Evolutionary conservation across 2,888 invertebrate genomes (phyloP), one percentile per base, ranked within the genome.

Genomic region (Andricus curvator): DNA sequence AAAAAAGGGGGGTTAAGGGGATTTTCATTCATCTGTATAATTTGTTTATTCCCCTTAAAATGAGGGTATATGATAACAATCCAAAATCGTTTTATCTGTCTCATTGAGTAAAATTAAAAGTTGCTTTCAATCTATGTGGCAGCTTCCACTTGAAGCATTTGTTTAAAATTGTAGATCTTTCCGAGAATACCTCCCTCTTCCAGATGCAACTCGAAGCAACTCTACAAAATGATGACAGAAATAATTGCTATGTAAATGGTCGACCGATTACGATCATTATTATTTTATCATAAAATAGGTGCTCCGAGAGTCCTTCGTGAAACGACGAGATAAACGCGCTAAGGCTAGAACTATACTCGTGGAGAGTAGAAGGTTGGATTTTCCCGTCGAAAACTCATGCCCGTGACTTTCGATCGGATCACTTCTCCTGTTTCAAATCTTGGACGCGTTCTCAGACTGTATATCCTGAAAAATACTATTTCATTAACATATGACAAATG

Each of bases 311-410:
- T 37, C 2, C 33, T 33, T 9, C 4, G 17, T 65, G 29, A 65
- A 65, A 65, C 33, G 65, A 65, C 9, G 33, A 9, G 65, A 65
- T 65, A 65, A 65, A 65, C n/a, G 65, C 15, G 17, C 48, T 48
- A 17, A 17, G 17, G 48, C 17, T 48, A 6, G 15, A 44, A 17
- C 11, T n/a, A 76, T 74, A 67, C 33, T 66, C 44, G 64, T 76
- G 68, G 78, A 76, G 44, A 62, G 77, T 67, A n/a, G 68, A 13
- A 77, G 56, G 56, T 29, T 25, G 15, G 17, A 76, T 67, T 20
- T 67, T 41, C 11, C 4, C 25, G 17, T 37, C 9, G 3, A 65
- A 37, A 65, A 33, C 37, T 33, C 20, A 33, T 65, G 37, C 6
- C 20, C 9, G 9, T 20, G 37, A 37, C 4, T 20, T 67, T 22